phyloP scores from a whole-genome alignment of 2,797 vertebrate species.

The Alfaro cultratus region DNA sequence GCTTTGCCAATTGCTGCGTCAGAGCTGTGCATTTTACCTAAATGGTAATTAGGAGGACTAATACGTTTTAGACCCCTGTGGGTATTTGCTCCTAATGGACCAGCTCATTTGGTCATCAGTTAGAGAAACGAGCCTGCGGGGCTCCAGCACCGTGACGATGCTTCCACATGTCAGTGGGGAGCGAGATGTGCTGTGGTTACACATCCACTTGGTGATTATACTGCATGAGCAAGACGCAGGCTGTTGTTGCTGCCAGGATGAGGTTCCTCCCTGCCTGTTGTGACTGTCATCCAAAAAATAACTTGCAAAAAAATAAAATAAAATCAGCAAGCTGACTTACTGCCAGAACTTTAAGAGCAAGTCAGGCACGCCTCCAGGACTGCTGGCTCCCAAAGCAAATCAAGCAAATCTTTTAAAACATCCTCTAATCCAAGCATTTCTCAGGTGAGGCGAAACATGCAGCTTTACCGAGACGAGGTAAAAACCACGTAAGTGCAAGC shows the following conservation, averaged over 20 bases:
- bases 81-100: conserved; percentile 51
- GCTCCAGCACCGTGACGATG: conserved; percentile 25
- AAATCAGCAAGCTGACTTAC: conserved; percentile 14
- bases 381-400: conserved; percentile 46
- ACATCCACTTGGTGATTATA: conserved; percentile 13
- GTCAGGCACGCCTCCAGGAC: conserved; percentile 10
- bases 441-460: not conserved
- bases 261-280: conserved; percentile 6
- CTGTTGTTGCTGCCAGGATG: conserved; percentile 11
- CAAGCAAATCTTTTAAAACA: conserved; percentile 21
- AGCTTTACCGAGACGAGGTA: not conserved
- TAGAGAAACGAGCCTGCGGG: conserved; percentile 33
- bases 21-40: conserved; percentile 62
- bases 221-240: conserved; percentile 7
- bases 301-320: not conserved
- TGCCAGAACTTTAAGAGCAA: conserved; percentile 7
- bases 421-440: conserved; percentile 30
- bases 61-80: conserved; percentile 45
- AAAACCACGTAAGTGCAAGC: not conserved
- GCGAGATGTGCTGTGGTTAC: conserved; percentile 3
- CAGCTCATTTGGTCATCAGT: conserved; percentile 60
- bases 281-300: conserved; percentile 7
- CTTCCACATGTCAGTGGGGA: conserved; percentile 32
- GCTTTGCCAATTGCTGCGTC: conserved; percentile 20
- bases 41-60: conserved; percentile 62